Base-by-base conservation (phyloP, 2,888 invertebrate species). In the Protonemura montana region DNA sequence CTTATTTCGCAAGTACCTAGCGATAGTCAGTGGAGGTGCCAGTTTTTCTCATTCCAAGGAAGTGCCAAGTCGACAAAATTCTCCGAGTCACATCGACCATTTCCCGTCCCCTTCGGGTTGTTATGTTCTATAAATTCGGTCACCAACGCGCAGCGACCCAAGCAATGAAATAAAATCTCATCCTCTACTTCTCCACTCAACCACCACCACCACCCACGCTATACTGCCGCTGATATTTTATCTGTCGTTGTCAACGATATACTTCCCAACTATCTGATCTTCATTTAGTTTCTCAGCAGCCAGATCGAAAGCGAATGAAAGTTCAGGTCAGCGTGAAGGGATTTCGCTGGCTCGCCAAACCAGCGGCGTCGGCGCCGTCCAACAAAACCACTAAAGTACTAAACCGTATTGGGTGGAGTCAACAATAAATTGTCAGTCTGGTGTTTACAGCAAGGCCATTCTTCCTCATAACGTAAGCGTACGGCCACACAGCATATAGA, bases 391-490 rank as follows among this genome's bases (percentile, higher is more conserved):
- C 84, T 27, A 76, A 76, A 84, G 84, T 76, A 76, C 84, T 84
- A 76, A 76, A 84, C 42, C 84, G 76, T 84, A 84, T 84, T 59
- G 83, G 83, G 83, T 83, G 83, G 83, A 28, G 83, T 28, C 29
- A 27, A 76, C 76, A 28, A 84, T 84, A 84, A 84, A 84, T 84
- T 76, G 81, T 81, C 28, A 28, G 78, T 29, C 76, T 59, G 7
- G 41, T 28, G 83, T 16, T n/a, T 42, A 16, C 29, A 21, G 28
- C 25, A 13, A 42, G 29, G 10, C 83, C 83, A 83, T 83, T 83
- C 83, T 59, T 83, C 83, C 83, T 83, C 83, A 83, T 83, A 83
- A 83, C 83, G 83, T 82, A 59, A 59, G 59, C 59, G 59, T 21
- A 21, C 59, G 59, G 1, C 6, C 59, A 21, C 1, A 21, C 59